Evolutionary conservation across 2,888 invertebrate genomes (phyloP), one percentile per base, ranked within the genome.

Genomic region (Neuroscelio doddi): DNA sequence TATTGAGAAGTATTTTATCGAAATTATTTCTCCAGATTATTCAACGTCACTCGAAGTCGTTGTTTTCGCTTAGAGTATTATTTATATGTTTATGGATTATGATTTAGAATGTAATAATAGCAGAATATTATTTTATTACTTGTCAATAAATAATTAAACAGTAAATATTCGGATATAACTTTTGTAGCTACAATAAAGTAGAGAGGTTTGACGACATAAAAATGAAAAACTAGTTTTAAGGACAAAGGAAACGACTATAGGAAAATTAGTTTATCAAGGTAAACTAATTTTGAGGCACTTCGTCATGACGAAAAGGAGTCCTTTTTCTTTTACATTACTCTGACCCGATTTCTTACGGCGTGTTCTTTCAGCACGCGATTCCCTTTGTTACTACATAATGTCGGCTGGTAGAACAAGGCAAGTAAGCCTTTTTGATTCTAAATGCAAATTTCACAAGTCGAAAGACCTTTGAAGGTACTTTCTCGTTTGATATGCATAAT

Each of bases 251-350:
- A 65, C 57, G 71, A 68, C 68, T 51, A 70, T 57, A 64, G 56
- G 72, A 67, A 72, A 76, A 75, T 72, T 73, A 72, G 64, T 72
- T 73, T 70, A 68, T 61, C 66, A 72, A 72, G 74, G 72, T 78
- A 77, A 78, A 76, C 73, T 74, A 72, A 76, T 78, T 77, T 72
- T 68, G 32, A 29, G 38, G 62, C 45, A 64, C 64, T 68, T 64
- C 58, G 62, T 50, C 41, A 44, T 29, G 30, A 53, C 27, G 32
- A 41, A 46, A 45, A 9, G 27, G 27, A 26, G 15, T 38, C 30
- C 30, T 42, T 45, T 42, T 58, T 50, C 64, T 15, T 29, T 44
- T 8, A 14, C 15, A 14, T 7, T 44, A 27, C 27, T 9, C 4
- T 44, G 27, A 27, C 44, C 44, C 29, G 44, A 44, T 44, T 44